Evolutionary conservation across 1,140 invertebrate genomes (phyloP).

Genomic region (Leptopilina clavipes): DNA sequence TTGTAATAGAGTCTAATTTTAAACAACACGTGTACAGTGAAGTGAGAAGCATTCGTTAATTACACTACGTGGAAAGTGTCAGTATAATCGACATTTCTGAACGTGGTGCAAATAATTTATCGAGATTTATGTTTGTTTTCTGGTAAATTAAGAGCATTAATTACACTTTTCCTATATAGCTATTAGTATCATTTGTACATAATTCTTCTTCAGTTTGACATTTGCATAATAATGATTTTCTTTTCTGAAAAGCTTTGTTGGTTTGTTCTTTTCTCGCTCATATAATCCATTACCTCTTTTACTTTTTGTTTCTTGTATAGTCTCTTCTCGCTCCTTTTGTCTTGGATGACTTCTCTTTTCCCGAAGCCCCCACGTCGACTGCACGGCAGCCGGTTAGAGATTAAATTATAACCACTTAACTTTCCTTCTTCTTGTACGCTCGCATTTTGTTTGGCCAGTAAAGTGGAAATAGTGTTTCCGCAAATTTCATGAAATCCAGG

Average conservation of each 20-base stretch:
- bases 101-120: slow-evolving; percentile 10
- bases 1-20: too few species aligned
- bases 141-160: slow-evolving; percentile 11
- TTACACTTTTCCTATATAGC: slow-evolving; percentile 10
- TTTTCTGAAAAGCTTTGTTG: not conserved
- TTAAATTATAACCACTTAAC: slow-evolving; percentile 35
- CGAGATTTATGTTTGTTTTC: slow-evolving; percentile 25
- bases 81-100: slow-evolving; percentile 23
- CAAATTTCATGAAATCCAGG: slow-evolving; percentile 24
- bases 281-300: not conserved
- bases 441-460: slow-evolving; percentile 33
- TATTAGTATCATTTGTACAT: not conserved
- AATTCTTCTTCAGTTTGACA: slow-evolving; percentile 12
- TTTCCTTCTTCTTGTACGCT: slow-evolving; percentile 26
- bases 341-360: slow-evolving; percentile 1
- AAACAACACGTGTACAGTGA: too few species aligned
- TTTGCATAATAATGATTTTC: slow-evolving; percentile 25
- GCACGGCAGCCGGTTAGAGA: not conserved
- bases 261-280: not conserved
- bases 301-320: not conserved
- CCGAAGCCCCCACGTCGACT: not conserved
- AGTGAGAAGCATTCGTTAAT: not conserved
- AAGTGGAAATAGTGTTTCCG: slow-evolving; percentile 29
- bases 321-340: not conserved
- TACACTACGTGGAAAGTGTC: not conserved